phyloP scores from a whole-genome alignment of 1,140 invertebrate species.

The Phenacoccus solenopsis region DNA sequence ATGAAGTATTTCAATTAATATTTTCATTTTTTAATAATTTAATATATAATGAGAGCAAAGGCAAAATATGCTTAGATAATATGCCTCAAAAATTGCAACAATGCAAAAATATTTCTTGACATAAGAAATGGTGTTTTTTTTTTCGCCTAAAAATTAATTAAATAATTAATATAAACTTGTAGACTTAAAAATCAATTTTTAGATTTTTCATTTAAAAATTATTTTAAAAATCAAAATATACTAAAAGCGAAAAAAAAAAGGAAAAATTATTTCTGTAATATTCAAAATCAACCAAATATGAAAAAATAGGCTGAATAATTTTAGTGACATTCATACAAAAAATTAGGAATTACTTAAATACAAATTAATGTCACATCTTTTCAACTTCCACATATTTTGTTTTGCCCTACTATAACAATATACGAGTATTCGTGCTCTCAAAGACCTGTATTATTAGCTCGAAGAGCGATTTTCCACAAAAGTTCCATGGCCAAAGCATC shows the following conservation, averaged over 20 bases:
- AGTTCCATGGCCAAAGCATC: constrained; percentile 72
- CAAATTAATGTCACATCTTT: neutral
- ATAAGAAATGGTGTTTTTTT: neutral
- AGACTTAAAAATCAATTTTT: no score
- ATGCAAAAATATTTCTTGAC: neutral
- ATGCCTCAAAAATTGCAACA: neutral
- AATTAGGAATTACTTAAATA: neutral
- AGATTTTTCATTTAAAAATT: no score
- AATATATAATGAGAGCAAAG: neutral
- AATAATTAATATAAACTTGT: no score
- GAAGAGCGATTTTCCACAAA: constrained; percentile 81
- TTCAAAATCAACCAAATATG: neutral
- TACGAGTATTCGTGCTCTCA: constrained; percentile 1
- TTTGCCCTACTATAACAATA: neutral
- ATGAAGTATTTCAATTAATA: constrained; percentile 17
- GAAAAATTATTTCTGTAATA: neutral
- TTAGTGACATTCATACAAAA: no score
- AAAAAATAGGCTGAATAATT: no score
- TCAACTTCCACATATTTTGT: neutral
- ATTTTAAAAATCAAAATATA: no score
- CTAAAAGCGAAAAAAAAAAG: neutral
- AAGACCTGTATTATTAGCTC: constrained; percentile 65
- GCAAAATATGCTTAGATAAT: neutral
- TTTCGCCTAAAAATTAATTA: neutral
- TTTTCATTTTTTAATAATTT: neutral